phyloP scores from a whole-genome alignment of 2,797 vertebrate genomes.

The Pseudomugil tenellus region DNA sequence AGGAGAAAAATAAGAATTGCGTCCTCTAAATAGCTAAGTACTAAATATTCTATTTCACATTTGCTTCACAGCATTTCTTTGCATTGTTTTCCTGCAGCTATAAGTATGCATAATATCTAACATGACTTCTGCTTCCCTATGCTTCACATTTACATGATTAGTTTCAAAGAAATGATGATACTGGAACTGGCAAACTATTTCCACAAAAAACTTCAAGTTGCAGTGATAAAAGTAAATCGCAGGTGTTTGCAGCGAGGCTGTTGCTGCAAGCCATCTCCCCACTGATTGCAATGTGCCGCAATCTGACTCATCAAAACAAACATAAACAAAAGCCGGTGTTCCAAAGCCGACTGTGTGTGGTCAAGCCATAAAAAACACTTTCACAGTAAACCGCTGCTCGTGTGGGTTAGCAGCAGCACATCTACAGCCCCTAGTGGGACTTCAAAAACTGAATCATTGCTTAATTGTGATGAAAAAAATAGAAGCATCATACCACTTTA shows the following conservation, averaged over 20 bases:
- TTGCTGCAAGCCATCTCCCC: slow-evolving; percentile 46
- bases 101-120: neutral
- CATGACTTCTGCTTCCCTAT: neutral
- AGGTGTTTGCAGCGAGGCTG: slow-evolving; percentile 44
- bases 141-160: slow-evolving; percentile 12
- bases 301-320: slow-evolving; percentile 63
- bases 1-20: neutral
- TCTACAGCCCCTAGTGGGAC: slow-evolving; percentile 34
- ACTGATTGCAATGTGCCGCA: slow-evolving; percentile 32
- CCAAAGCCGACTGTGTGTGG: slow-evolving; percentile 29
- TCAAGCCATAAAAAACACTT: slow-evolving; percentile 41
- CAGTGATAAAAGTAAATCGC: slow-evolving; percentile 46
- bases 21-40: neutral
- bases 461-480: slow-evolving; percentile 54
- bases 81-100: neutral
- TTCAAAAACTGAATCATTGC: slow-evolving; percentile 52
- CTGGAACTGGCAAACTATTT: slow-evolving; percentile 20
- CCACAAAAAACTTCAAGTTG: slow-evolving; percentile 27
- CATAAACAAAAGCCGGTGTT: slow-evolving; percentile 46
- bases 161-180: slow-evolving; percentile 26
- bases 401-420: slow-evolving; percentile 35
- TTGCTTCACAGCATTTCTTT: neutral
- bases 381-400: slow-evolving; percentile 25
- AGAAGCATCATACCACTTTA: slow-evolving; percentile 34
- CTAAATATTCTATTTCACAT: neutral